Conservation (phyloP, 2,113 vertebrate genomes). For the Clarias gariepinus region DNA sequence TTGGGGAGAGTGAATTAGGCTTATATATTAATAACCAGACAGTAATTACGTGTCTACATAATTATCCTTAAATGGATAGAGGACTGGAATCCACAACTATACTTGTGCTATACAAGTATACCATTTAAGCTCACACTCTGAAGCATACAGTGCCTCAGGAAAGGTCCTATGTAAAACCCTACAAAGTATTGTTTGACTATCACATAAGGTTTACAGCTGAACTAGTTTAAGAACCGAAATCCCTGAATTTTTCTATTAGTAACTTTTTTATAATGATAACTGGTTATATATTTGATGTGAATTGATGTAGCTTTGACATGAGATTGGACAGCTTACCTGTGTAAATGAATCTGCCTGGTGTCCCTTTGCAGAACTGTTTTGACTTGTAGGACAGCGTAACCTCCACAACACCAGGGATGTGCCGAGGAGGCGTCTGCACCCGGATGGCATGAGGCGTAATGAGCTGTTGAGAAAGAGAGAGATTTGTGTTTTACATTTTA, state of each 20-base stretch:
- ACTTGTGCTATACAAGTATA: too few species aligned
- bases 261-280: background rate
- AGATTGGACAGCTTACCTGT: conserved; percentile 42
- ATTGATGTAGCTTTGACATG: background rate
- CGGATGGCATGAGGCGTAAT: conserved; percentile 98
- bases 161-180: background rate
- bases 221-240: background rate
- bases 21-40: background rate
- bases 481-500: background rate
- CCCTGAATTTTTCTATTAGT: background rate
- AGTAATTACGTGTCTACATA: background rate
- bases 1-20: background rate
- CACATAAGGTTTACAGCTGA: background rate
- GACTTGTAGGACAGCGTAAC: conserved; percentile 99
- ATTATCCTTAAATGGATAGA: background rate
- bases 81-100: background rate
- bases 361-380: conserved; percentile 99
- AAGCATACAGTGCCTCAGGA: background rate
- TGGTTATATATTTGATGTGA: background rate
- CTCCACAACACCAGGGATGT: conserved; percentile 98
- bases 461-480: conserved; percentile 74
- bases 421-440: conserved; percentile 95
- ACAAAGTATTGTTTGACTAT: background rate
- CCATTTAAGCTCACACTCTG: background rate
- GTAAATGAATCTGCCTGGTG: conserved; percentile 57